Base-by-base conservation (phyloP, 2,888 invertebrate species). In the Acrocyrtus sp. region DNA sequence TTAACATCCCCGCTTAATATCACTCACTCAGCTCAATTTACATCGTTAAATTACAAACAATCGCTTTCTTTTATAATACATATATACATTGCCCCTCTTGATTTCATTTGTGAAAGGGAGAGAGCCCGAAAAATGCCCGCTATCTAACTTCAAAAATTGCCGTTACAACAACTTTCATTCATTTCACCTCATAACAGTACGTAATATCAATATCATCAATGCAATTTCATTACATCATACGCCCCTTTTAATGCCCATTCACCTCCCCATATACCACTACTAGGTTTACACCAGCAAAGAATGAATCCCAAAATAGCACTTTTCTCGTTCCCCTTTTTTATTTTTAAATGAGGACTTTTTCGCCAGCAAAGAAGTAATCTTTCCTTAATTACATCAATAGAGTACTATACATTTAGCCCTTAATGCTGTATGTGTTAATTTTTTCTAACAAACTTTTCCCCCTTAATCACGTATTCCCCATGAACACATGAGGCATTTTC, bases 1-100 rank as follows among this genome's bases (percentile, higher is more conserved):
- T 61, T 47, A 56, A 17, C 51, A 47, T 24, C 50, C 24, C 21
- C 39, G 26, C 34, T 57, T 66, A 60, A 60, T 72, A 65, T 60
- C 72, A 61, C 48, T 57, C 56, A 15, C n/a, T n/a, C n/a, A n/a
- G n/a, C n/a, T n/a, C n/a, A n/a, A n/a, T n/a, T 61, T 67, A 29
- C 62, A 54, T 62, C 62, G 58, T 45, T 67, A 66, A 67, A 72
- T 66, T 67, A 61, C 72, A 72, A 65, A 65, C 72, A 72, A 65
- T 65, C 65, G 54, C 66, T 54, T 60, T n/a, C n/a, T n/a, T n/a
- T n/a, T n/a, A n/a, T n/a, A n/a, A n/a, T n/a, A n/a, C n/a, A n/a
- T n/a, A n/a, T n/a, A n/a, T n/a, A n/a, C n/a, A n/a, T n/a, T n/a
- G n/a, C n/a, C n/a, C n/a, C n/a, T n/a, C n/a, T n/a, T n/a, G n/a